Conservation (phyloP, 2,113 vertebrate species). For the Oenanthe melanoleuca region DNA sequence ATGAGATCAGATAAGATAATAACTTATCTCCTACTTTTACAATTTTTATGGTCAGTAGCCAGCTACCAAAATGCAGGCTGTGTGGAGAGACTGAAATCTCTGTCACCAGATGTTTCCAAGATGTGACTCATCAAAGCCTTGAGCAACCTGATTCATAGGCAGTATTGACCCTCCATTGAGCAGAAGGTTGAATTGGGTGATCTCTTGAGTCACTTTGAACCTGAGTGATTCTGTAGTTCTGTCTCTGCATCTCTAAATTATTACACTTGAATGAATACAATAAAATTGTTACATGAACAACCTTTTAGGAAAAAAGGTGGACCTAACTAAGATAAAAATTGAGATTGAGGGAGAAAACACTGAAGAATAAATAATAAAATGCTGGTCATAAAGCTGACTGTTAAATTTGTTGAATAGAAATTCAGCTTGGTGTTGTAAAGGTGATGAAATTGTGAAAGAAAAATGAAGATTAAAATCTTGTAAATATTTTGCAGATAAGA, state of each 20-base stretch:
- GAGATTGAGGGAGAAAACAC: not conserved
- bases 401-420: not conserved
- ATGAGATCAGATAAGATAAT: not conserved
- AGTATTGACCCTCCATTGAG: not conserved
- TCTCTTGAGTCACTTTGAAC: not conserved
- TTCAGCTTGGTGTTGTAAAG: not conserved
- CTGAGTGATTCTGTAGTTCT: not conserved
- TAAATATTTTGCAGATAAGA: slow-evolving; percentile 83
- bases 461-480: not conserved
- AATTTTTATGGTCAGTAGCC: not conserved
- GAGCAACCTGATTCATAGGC: not conserved
- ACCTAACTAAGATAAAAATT: not conserved
- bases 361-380: not conserved
- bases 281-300: not conserved
- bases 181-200: not conserved
- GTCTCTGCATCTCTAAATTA: not conserved
- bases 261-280: not conserved
- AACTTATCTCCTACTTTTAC: not conserved
- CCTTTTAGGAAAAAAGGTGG: not conserved
- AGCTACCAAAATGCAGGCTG: not conserved
- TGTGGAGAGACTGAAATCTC: not conserved
- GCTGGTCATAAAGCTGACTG: not conserved
- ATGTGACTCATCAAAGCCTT: not conserved
- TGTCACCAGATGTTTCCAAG: not conserved
- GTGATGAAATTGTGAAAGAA: not conserved